phyloP scores from a whole-genome alignment of 2,888 invertebrate species.

The Clistopyga incitator region DNA sequence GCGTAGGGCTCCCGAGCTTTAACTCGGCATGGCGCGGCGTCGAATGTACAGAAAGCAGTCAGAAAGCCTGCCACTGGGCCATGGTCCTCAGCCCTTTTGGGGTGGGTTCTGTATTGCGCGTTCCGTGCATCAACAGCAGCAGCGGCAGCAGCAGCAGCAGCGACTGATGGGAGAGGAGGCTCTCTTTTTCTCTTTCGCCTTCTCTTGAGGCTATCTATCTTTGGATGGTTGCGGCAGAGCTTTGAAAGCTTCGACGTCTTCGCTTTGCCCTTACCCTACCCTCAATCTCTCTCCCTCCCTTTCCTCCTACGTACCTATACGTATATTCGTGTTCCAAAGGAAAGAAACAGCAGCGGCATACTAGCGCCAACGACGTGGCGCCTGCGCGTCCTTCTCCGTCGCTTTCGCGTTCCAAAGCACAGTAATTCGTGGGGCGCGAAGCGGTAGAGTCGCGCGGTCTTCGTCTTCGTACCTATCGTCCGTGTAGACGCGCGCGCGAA shows the following conservation, averaged over 20 bases:
- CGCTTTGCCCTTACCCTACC: conserved; percentile 15
- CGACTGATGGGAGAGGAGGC: not conserved
- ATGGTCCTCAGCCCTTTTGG: conserved; percentile 19
- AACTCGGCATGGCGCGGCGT: conserved; percentile 19
- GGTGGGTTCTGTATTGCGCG: conserved; percentile 40
- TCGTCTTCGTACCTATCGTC: conserved; percentile 9
- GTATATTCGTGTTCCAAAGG: conserved; percentile 54
- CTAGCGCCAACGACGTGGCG: conserved; percentile 61
- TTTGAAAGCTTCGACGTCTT: conserved; percentile 55
- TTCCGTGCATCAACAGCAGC: conserved; percentile 16
- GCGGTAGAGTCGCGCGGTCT: conserved; percentile 74
- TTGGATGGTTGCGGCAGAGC: conserved; percentile 57
- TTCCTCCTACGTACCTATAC: conserved; percentile 11
- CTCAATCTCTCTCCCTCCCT: conserved; percentile 8
- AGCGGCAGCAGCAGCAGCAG: conserved; percentile 22
- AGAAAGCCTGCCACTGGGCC: conserved; percentile 41
- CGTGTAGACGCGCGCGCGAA: conserved; percentile 27
- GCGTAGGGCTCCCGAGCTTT: not conserved
- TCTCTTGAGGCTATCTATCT: conserved; percentile 46
- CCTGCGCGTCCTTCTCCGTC: conserved; percentile 72
- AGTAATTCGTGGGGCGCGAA: conserved; percentile 82
- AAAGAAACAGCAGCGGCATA: conserved; percentile 62
- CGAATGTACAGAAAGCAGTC: conserved; percentile 30
- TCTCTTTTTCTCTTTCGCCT: conserved; percentile 49
- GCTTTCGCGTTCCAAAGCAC: conserved; percentile 74